Conservation (phyloP, 2,888 invertebrate genomes). For the Patella pellucida region DNA sequence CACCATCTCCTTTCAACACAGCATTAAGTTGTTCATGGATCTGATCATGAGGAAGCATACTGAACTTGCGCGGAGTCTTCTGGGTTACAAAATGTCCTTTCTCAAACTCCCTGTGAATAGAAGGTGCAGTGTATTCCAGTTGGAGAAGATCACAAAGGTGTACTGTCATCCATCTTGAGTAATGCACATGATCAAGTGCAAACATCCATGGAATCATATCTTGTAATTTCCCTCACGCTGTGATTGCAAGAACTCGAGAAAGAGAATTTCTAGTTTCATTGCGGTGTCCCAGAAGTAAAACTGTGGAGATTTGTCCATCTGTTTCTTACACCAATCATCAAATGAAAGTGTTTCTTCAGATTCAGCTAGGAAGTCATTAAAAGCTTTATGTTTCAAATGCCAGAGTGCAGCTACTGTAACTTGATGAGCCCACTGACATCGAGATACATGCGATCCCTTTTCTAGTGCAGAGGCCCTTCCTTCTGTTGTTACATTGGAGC, state of each 20-base stretch:
- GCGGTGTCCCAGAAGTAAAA: constrained; percentile 1
- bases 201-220: constrained; percentile 13
- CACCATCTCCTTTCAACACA: constrained; percentile 13
- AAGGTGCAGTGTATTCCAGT: background rate
- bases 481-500: background rate
- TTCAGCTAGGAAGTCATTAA: background rate
- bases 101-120: background rate
- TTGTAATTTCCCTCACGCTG: constrained; percentile 6
- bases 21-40: constrained; percentile 16
- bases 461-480: constrained; percentile 12
- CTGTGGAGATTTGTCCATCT: background rate
- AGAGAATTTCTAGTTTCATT: background rate
- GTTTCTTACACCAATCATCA: constrained; percentile 14
- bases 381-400: constrained; percentile 10
- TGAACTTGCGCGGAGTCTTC: background rate
- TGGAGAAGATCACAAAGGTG: constrained; percentile 5
- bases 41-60: constrained; percentile 4
- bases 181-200: constrained; percentile 10
- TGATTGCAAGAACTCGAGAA: constrained; percentile 2
- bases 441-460: constrained; percentile 1
- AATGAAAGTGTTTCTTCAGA: constrained; percentile 10
- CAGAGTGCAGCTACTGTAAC: background rate
- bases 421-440: constrained; percentile 1
- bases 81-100: background rate
- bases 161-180: constrained; percentile 14